These are phyloP conservation scores for Sylvietta virens DNA, from an alignment of 2,113 vertebrate species.

Conservation along the genomic window DNA sequence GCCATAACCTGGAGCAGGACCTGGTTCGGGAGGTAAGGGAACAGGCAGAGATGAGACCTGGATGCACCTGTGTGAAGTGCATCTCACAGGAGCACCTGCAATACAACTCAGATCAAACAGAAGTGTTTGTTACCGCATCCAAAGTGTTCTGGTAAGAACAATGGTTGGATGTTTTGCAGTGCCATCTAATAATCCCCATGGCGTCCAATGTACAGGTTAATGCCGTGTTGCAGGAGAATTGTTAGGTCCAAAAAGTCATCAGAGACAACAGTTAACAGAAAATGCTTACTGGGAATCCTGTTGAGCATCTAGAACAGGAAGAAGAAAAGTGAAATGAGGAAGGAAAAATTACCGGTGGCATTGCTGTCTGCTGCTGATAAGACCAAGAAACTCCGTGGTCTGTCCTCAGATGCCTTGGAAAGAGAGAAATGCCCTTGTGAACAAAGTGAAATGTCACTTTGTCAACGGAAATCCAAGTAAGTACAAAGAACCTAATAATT, in stretches of 20 bases:
- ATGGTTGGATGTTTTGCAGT: rapidly evolving
- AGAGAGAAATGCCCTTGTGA: neutral
- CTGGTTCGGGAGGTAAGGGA: conserved; percentile 88
- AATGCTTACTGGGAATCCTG: neutral
- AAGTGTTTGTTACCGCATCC: neutral
- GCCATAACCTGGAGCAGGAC: conserved; percentile 94
- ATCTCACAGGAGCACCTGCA: neutral
- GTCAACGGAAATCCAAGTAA: conserved; percentile 1
- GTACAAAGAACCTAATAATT: neutral
- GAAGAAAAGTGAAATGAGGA: conserved; percentile 36
- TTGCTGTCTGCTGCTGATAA: conserved; percentile 26
- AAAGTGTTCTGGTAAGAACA: neutral
- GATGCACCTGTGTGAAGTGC: no score
- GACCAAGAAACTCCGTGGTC: neutral
- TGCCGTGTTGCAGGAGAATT: neutral
- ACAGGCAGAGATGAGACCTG: neutral
- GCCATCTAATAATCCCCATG: neutral
- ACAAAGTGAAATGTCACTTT: neutral
- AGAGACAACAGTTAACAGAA: neutral
- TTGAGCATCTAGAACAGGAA: conserved; percentile 26
- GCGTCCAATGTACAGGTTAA: neutral
- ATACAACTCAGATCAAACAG: rapidly evolving
- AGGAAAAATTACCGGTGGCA: neutral
- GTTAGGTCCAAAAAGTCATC: neutral
- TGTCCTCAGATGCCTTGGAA: conserved; percentile 10